Base-by-base conservation (phyloP, 1,140 invertebrate genomes). In the Meloidogyne chitwoodi region DNA sequence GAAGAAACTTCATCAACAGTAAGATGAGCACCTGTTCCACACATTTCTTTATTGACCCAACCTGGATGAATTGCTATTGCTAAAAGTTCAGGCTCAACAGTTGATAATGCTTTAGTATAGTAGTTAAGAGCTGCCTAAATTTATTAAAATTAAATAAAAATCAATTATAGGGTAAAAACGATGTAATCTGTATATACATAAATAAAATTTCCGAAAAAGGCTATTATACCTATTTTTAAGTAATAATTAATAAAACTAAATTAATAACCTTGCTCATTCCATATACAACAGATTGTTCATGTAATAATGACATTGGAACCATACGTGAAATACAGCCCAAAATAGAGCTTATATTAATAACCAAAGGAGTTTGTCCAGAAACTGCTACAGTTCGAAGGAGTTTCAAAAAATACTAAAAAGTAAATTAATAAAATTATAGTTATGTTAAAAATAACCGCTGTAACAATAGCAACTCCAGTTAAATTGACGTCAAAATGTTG, bases 401-500 rank as follows among this genome's bases (percentile, higher is more conserved):
- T 34, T 31, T 67, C 11, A 79, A 65, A 79, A 79, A 70, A 10
- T 69, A 29, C 74, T 76, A 12, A 38, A 76, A 24, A 44, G 2
- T 8, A 6, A 70, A 0, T n/a, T 27, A 56, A n/a, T 2, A 19
- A 34, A 34, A 2, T n/a, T 27, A 2, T 11, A 2, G 29, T n/a
- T n/a, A n/a, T n/a, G n/a, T 41, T 22, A 74, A 68, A 38, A 77
- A 63, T 16, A 78, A 79, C 79, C 12, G 72, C 56, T 12, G 77
- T 80, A 10, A 56, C 61, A 12, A 79, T 48, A 16, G 67, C 79
- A 16, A 65, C 62, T 5, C 71, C 68, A 65, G 69, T 69, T 2
- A 63, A n/a, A 41, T 80, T 80, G n/a, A 80, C 73, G 38, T 80
- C 78, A 62, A 80, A 80, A 75, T 75, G 70, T 4, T 48, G 10